phyloP scores from a whole-genome alignment of 2,113 vertebrate species.

The Chaetura pelagica region DNA sequence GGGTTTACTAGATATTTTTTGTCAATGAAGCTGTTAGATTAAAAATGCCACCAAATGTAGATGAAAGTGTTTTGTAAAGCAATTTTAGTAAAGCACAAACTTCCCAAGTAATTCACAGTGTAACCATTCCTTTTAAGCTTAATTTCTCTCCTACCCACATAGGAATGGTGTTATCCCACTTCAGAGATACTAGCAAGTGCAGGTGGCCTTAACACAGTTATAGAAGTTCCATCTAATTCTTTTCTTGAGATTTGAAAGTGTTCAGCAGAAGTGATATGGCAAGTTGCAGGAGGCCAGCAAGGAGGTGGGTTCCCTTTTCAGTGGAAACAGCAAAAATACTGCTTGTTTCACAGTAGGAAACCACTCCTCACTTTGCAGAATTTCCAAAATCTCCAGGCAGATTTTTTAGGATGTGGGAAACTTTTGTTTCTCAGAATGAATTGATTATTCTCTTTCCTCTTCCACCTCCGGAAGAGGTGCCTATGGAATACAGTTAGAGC shows the following conservation, averaged over 20 bases:
- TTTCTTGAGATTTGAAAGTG: not conserved
- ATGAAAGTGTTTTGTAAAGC: not conserved
- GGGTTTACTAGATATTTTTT: not conserved
- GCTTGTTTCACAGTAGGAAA: not conserved
- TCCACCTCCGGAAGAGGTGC: not conserved
- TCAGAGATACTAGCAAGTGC: not conserved
- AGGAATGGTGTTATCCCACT: not conserved
- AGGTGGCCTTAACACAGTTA: not conserved
- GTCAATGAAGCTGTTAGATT: not conserved
- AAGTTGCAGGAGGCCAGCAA: not conserved
- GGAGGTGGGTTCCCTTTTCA: not conserved
- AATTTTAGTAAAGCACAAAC: not conserved
- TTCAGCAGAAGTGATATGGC: not conserved
- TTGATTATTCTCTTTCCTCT: not conserved
- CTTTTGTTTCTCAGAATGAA: not conserved
- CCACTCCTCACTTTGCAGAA: not conserved
- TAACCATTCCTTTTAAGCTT: not conserved
- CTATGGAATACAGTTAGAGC: not conserved
- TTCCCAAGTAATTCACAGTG: not conserved
- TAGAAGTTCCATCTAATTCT: not conserved
- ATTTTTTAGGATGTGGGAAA: not conserved
- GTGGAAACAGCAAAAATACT: not conserved
- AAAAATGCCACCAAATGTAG: slow-evolving; percentile 41
- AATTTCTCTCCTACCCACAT: not conserved
- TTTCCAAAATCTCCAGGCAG: not conserved